Evolutionary conservation across 2,888 invertebrate species (phyloP).

Genomic region (Cryptophagus acutangulus): DNA sequence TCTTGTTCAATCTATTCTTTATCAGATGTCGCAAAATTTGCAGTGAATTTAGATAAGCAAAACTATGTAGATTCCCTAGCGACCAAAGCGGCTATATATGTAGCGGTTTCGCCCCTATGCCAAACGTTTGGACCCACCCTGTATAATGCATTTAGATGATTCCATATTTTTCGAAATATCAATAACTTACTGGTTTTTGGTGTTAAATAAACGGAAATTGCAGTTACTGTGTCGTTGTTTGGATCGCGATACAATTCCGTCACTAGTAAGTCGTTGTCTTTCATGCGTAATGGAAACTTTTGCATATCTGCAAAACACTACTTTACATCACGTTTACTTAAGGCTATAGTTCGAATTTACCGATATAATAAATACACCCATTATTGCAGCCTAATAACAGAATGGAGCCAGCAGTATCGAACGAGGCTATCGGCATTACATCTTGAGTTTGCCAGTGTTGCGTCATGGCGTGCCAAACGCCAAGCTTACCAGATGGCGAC

Average conservation of each 20-base stretch:
- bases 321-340: too few species aligned
- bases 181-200: conserved; percentile 97
- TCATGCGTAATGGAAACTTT: conserved; percentile 97
- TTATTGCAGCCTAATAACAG: conserved; percentile 91
- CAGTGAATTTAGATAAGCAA: too few species aligned
- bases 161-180: too few species aligned
- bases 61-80: too few species aligned
- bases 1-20: too few species aligned
- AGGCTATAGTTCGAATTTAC: too few species aligned
- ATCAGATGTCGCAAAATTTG: too few species aligned
- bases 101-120: too few species aligned
- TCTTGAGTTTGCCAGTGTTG: conserved; percentile 99
- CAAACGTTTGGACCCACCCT: too few species aligned
- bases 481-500: conserved; percentile 87
- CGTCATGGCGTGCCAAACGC: conserved; percentile 99
- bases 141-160: too few species aligned
- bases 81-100: too few species aligned
- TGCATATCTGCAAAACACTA: too few species aligned
- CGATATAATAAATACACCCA: conserved; percentile 95
- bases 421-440: conserved; percentile 90
- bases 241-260: conserved; percentile 95
- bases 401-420: conserved; percentile 96
- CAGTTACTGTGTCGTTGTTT: conserved; percentile 91
- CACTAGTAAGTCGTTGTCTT: conserved; percentile 95
- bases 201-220: conserved; percentile 97